Conservation (phyloP, 2,888 invertebrate genomes). For the Neuroscelio doddi region DNA sequence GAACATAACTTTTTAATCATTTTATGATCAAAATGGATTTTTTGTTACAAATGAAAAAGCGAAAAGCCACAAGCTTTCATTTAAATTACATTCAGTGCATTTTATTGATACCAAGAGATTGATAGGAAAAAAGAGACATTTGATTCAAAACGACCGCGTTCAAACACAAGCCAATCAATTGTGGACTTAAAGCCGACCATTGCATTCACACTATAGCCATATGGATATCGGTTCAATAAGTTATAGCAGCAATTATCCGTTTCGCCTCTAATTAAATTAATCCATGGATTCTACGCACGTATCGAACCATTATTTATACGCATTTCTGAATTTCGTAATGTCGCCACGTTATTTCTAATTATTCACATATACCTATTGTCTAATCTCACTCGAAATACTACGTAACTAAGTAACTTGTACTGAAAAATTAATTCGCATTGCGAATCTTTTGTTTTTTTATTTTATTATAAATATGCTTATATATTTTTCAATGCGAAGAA, state of each 20-base stretch:
- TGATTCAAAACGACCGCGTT: constrained; percentile 11
- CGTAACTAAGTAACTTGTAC: too few species aligned
- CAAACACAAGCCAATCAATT: constrained; percentile 30
- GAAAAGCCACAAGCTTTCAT: too few species aligned
- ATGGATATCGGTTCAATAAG: constrained; percentile 31
- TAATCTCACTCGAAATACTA: too few species aligned
- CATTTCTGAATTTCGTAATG: constrained; percentile 20
- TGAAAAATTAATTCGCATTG: too few species aligned
- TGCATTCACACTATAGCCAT: constrained; percentile 17
- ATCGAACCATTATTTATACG: constrained; percentile 27
- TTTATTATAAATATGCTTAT: too few species aligned
- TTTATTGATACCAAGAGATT: neutral
- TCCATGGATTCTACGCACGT: constrained; percentile 23
- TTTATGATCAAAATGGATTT: neutral
- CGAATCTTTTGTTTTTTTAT: too few species aligned
- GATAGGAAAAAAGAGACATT: neutral
- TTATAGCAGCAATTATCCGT: constrained; percentile 43
- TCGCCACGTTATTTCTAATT: neutral
- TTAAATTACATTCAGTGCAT: neutral
- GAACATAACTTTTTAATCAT: too few species aligned
- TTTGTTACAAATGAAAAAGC: neutral
- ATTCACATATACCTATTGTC: too few species aligned
- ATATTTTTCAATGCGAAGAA: too few species aligned
- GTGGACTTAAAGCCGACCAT: constrained; percentile 18
- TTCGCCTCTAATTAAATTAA: constrained; percentile 46